Base-by-base conservation (phyloP, 2,113 vertebrate species). In the Hymenochirus boettgeri region DNA sequence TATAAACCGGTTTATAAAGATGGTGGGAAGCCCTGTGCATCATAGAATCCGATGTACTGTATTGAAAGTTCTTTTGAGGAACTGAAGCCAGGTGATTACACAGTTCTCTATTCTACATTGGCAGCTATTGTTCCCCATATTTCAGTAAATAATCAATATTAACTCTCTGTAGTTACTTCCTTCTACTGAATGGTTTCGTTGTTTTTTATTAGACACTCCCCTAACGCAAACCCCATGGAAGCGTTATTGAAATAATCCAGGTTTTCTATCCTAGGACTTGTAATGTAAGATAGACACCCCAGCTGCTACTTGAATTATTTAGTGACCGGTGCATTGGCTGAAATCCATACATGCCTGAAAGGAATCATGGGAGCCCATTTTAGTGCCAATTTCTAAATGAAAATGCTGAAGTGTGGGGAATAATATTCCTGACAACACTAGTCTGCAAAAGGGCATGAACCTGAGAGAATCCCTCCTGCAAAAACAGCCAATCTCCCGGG, bases 251-350 rank as follows among this genome's bases (percentile, higher is more conserved):
- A n/a, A 9, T 31, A 73, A 61, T 61, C 39, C 9, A 72, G 5
- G 21, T 39, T 70, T 60, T 72, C 46, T 66, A 33, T 48, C 45
- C 50, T 51, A 61, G 62, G 29, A 25, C 27, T 35, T 65, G 80
- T 73, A 86, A 73, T 51, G 76, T 56, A 79, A 83, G 80, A 81
- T 75, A 70, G 4, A 71, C 29, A 75, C 17, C 57, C 2, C 58
- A 64, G 71, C 46, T 73, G 77, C 78, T 70, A 71, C 42, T 37
- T 77, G 77, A 79, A 80, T 85, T 83, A 85, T 77, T 83, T 74
- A 83, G 78, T 5, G 19, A 54, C 73, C 74, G 78, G 65, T 69
- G 70, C 71, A 69, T 57, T 21, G 9, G 75, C 53, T 54, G 48
- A 52, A 37, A 72, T 72, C 61, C 66, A 35, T 1, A 11, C 12